Base-by-base conservation (phyloP, 1,140 invertebrate genomes). In the Lucilia cuprina region DNA sequence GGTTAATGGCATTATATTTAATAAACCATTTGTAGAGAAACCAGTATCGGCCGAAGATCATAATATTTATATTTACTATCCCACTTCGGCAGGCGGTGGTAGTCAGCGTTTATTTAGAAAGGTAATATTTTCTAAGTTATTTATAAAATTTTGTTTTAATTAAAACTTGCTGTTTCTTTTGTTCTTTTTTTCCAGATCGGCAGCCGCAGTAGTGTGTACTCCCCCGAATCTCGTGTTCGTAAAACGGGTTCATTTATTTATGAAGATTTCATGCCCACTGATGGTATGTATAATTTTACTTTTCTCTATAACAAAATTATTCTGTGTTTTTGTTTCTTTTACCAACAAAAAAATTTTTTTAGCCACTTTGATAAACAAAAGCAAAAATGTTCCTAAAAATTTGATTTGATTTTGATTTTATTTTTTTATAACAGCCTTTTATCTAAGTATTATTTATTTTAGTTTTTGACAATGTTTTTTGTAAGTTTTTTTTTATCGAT, bases 241-340 rank as follows among this genome's bases (percentile, higher is more conserved):
- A 99, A 98, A 92, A 97, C 97, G 21, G 99, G 99, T 19, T 99
- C 98, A 12, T 99, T 98, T 92, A 99, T 99, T 89, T 99, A 99
- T 91, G 99, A 99, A 94, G 99, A 99, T 92, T 99, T 99, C 92
- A 99, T 99, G 98, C 98, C 99, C 2, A 99, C 99, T 30, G 99
- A 99, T 94, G 99, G 99, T 91, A 95, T 92, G 92, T 90, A 83
- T 25, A 60, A 21, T 70, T 70, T 86, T 84, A n/a, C 25, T 75
- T 78, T 78, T 75, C 47, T 19, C n/a, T 60, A 30, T 41, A 25
- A 41, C 5, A 34, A 41, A 78, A 41, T 47, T 34, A 60, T 21
- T 21, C 25, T 70, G 65, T 70, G n/a, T 21, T 70, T 70, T 70
- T 70, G 65, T 70, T 70, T 21, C n/a, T 21, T 19, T 70, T 70